A percentile compares a stretch with the other conserved stretches of the same genome.
phyloP scores from a whole-genome alignment of 1,140 invertebrate genomes.

The Chlorops oryzae region DNA sequence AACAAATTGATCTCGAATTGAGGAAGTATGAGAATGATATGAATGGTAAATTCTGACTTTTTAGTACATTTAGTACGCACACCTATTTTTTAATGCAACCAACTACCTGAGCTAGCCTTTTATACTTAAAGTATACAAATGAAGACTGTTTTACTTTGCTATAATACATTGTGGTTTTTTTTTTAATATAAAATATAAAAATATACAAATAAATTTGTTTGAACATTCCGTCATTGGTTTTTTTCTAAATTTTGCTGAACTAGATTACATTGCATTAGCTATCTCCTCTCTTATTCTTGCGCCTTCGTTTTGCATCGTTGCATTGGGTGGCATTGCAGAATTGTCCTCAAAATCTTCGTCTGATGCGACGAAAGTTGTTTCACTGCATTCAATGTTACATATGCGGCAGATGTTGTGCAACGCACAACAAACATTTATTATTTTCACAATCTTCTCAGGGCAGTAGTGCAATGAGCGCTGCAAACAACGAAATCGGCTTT shows the following conservation, averaged over 20 bases:
- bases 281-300: conserved; percentile 7
- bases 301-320: conserved; percentile 7
- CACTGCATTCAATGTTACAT: not conserved
- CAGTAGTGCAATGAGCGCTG: not conserved
- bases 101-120: no score
- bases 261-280: no score
- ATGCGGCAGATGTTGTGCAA: not conserved
- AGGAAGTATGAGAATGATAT: no score
- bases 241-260: no score
- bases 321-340: not conserved
- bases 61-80: no score
- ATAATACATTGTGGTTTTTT: not conserved
- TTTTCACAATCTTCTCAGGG: conserved; percentile 2
- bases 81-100: no score
- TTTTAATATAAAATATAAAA: no score
- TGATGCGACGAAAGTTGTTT: not conserved
- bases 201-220: no score
- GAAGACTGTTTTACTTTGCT: not conserved
- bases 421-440: conserved; percentile 3
- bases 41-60: no score
- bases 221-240: no score
- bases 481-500: conserved; percentile 7
- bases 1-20: no score
- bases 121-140: no score
- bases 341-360: conserved; percentile 6